phyloP scores from a whole-genome alignment of 2,888 invertebrate genomes.

The Podotricha telesiphe region DNA sequence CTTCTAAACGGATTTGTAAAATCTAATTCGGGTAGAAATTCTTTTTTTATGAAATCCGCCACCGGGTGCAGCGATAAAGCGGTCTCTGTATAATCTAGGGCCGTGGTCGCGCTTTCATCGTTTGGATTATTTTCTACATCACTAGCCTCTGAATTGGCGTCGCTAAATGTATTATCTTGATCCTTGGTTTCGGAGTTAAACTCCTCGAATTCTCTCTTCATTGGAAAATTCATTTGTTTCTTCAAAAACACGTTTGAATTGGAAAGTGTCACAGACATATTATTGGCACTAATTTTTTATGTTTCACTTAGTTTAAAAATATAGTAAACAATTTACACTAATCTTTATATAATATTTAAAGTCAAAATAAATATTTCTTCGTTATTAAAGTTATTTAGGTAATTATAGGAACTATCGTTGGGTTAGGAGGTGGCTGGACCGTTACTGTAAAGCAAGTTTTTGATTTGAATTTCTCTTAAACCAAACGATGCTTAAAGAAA shows the following conservation, averaged over 20 bases:
- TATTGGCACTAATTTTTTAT: constrained; percentile 50
- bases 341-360: constrained; percentile 64
- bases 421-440: constrained; percentile 79
- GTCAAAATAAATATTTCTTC: constrained; percentile 79
- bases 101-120: constrained; percentile 61
- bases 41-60: constrained; percentile 79
- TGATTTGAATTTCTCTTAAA: neutral
- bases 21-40: constrained; percentile 76
- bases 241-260: constrained; percentile 72
- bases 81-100: constrained; percentile 74
- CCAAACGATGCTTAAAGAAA: too few relatives aligned
- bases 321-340: constrained; percentile 58
- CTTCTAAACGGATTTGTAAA: constrained; percentile 75
- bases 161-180: constrained; percentile 70
- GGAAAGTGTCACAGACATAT: constrained; percentile 75
- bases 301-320: constrained; percentile 59
- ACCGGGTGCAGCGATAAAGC: constrained; percentile 72
- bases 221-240: constrained; percentile 72
- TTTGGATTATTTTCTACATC: constrained; percentile 70
- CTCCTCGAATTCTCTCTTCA: constrained; percentile 77
- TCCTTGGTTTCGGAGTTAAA: constrained; percentile 66
- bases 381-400: constrained; percentile 78
- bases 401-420: constrained; percentile 85
- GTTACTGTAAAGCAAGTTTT: constrained; percentile 50
- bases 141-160: constrained; percentile 72